phyloP scores from a whole-genome alignment of 2,113 vertebrate genomes.

The Cryptomyrus ogoouensis region DNA sequence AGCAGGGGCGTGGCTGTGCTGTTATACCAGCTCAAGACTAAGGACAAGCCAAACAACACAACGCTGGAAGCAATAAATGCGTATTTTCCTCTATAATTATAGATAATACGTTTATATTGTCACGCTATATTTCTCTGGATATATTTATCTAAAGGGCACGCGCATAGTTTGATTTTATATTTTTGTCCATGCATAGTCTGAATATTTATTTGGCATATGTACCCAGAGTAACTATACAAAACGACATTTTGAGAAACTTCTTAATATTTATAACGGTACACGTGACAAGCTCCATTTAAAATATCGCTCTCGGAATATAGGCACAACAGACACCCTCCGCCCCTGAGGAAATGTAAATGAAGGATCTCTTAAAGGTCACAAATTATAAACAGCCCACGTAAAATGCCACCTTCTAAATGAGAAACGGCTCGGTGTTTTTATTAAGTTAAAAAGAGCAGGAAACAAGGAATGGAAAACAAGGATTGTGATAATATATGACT shows the following conservation, averaged over 20 bases:
- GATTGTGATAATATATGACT: neutral
- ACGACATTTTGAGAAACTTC: neutral
- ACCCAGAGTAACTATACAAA: neutral
- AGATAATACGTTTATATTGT: neutral
- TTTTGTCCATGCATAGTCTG: neutral
- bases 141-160: neutral
- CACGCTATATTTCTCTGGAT: neutral
- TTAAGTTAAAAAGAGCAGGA: neutral
- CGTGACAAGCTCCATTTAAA: neutral
- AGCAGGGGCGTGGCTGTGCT: neutral
- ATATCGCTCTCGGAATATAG: neutral
- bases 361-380: neutral
- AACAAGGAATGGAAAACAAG: neutral
- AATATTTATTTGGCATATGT: neutral
- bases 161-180: neutral
- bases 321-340: neutral
- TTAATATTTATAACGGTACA: neutral
- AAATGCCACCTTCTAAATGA: neutral
- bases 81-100: neutral
- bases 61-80: neutral
- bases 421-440: neutral
- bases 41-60: neutral
- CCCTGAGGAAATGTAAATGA: neutral
- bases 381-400: neutral
- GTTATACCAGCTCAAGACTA: neutral